phyloP scores from a whole-genome alignment of 2,113 vertebrate genomes.

The Pangasianodon gigas region DNA sequence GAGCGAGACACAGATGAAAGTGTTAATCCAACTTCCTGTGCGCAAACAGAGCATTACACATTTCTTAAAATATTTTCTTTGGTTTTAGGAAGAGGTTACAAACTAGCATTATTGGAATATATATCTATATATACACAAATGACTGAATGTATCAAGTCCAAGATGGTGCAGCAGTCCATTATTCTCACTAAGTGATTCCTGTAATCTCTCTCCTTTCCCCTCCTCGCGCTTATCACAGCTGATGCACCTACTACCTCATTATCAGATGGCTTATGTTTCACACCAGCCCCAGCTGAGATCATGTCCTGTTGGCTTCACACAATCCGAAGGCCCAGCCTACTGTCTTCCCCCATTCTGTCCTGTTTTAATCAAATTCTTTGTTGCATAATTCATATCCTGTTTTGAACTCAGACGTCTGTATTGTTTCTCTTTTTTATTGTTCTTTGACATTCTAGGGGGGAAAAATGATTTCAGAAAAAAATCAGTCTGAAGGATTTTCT shows the following conservation, averaged over 20 bases:
- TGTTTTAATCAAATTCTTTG: constrained; percentile 72
- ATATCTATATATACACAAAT: not conserved
- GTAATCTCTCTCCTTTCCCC: not conserved
- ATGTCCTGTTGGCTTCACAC: constrained; percentile 64
- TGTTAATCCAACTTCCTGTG: not conserved
- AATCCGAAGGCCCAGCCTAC: constrained; percentile 58
- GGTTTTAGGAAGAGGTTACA: not conserved
- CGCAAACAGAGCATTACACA: not conserved
- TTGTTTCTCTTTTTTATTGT: constrained; percentile 73
- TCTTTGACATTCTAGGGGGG: constrained; percentile 67
- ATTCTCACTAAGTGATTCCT: constrained; percentile 1
- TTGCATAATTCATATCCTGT: constrained; percentile 79
- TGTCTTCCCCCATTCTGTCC: constrained; percentile 69
- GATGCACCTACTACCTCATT: constrained; percentile 38
- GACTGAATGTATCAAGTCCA: not conserved
- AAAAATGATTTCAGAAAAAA: constrained; percentile 17
- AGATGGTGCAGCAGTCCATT: not conserved
- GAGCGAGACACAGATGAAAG: not conserved
- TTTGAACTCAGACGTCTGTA: constrained; percentile 68
- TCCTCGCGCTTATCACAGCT: constrained; percentile 20
- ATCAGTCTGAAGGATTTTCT: not conserved
- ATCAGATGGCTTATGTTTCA: constrained; percentile 54
- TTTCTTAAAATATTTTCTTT: not conserved
- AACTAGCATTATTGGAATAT: not conserved
- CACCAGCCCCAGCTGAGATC: constrained; percentile 58